These are phyloP conservation scores for Cyanoderma ruficeps DNA, from an alignment of 2,113 vertebrate genomes.

Conservation along the genomic window DNA sequence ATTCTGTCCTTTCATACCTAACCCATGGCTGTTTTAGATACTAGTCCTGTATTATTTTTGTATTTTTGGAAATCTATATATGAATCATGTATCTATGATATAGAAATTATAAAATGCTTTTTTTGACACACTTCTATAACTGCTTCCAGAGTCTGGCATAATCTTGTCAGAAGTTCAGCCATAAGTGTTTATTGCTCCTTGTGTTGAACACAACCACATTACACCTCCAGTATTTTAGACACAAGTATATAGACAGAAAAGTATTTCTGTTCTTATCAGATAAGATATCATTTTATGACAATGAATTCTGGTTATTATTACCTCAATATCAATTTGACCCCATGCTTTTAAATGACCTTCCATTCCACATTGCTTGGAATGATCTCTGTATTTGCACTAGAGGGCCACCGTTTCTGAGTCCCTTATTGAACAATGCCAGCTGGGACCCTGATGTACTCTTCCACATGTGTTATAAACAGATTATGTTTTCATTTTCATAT, in stretches of 20 bases:
- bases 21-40: neutral
- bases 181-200: neutral
- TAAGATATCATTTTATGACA: neutral
- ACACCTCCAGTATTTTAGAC: neutral
- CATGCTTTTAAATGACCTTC: neutral
- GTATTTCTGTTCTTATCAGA: neutral
- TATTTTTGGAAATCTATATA: neutral
- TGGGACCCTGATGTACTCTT: neutral
- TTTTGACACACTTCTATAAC: neutral
- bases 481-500: conserved; percentile 14
- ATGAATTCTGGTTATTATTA: neutral
- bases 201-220: neutral
- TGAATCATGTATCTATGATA: neutral
- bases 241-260: neutral
- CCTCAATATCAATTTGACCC: neutral
- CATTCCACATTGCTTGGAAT: neutral
- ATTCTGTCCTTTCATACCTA: neutral
- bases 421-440: neutral
- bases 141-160: neutral
- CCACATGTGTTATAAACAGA: neutral
- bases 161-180: neutral
- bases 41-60: neutral
- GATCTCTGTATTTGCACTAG: neutral
- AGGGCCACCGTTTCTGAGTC: neutral
- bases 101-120: neutral